Evolutionary conservation across 2,888 invertebrate genomes (phyloP), one percentile per base, ranked within the genome.

Genomic region (Leptinotarsa juncta): DNA sequence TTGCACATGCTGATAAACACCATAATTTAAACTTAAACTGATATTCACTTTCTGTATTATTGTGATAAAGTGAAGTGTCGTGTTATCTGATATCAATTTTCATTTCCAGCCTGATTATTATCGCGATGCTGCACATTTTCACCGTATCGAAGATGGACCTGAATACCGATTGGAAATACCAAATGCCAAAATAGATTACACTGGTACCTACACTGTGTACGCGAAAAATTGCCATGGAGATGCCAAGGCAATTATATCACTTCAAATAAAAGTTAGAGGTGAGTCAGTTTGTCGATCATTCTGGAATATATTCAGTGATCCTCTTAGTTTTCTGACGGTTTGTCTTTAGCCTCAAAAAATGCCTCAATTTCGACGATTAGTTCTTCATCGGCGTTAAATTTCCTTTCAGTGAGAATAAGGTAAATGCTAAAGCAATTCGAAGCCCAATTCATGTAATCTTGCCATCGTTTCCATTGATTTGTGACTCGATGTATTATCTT

Each of bases 181-280:
- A 0, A 93, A 94, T 84, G 96, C 94, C 2, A 95, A 95, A 85
- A 89, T 96, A 66, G 95, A 96, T 87, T 96, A 93, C 88, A 96
- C 96, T 0, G 96, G 96, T 66, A 94, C 96, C 1, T 96, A 96
- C 86, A 94, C 95, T 0, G 94, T 96, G 49, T 93, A 94, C 76
- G 96, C 96, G 0, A 92, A 91, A 83, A 96, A 96, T 87, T 90
- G 91, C 78, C 93, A 96, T 90, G 96, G 96, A 70, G 94, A 96
- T 85, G 91, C 94, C 48, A 95, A 95, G 87, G 95, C 96, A 62
- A 92, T 96, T 85, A 95, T 96, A 84, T 96, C 96, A 0, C 88
- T 96, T 72, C 96, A 96, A 89, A 95, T 96, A 84, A 92, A 93
- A 87, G 94, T 93, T 79, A 94, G 92, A 92, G 95, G 95, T 95